Base-by-base conservation (phyloP, 23 tunicate genomes). In the Aplidium turbinatum region DNA sequence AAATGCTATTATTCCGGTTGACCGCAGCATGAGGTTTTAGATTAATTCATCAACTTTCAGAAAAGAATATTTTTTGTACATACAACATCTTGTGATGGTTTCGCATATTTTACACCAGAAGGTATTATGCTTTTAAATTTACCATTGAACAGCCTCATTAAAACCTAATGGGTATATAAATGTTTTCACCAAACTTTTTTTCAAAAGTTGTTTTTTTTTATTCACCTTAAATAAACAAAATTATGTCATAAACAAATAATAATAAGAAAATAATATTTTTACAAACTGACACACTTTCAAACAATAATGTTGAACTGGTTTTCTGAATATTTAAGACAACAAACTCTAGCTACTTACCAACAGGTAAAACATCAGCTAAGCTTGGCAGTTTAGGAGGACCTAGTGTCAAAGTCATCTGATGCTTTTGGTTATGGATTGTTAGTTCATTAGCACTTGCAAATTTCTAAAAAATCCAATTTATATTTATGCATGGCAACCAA, bases 391-490 rank as follows among this genome's bases (percentile, higher is more conserved):
- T 61, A 7, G 78, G 33, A 31, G 86, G 78, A 2, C 97, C 97
- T 4, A 90, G 73, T 42, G 87, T 90, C 23, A 90, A 46, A 32
- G 97, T 90, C 97, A 90, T 90, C 38, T 82, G 97, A 78, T 90
- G 97, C 57, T 90, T 90, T 64, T 78, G 85, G 25, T 83, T 66
- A 42, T 90, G 97, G 7, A 78, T 52, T 4, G 70, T 77, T 13
- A 90, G 64, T 6, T 39, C 58, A 42, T 62, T 72, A 34, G 73
- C 70, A 27, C 47, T 69, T 32, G 53, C 57, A 63, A 83, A 83
- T 29, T 57, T 83, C 97, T 90, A 30, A 57, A 77, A 72, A 50
- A 35, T 61, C 21, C 19, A 27, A 11, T 18, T 32, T 35, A 19
- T n/a, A n/a, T n/a, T n/a, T n/a, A n/a, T n/a, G n/a, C n/a, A n/a